These are phyloP conservation scores for Apamea epomidion DNA, from an alignment of 2,888 invertebrate species.

Conservation along the genomic window DNA sequence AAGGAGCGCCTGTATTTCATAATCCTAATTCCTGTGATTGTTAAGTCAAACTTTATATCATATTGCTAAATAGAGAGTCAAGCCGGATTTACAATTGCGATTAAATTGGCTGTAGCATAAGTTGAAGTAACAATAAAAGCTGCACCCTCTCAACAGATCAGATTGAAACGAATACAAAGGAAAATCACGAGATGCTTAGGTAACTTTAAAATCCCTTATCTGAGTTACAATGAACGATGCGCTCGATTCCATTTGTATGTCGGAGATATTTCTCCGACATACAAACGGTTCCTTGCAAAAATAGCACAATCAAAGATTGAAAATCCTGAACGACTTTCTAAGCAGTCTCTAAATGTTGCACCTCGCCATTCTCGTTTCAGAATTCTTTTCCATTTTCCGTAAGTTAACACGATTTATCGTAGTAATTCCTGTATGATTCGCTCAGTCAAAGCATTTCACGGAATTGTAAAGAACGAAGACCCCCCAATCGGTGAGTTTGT, in stretches of 20 bases:
- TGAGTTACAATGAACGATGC: not conserved
- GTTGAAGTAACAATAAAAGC: too few species aligned
- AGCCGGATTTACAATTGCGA: too few species aligned
- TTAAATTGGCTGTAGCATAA: too few species aligned
- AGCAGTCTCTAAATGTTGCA: not conserved
- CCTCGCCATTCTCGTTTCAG: not conserved
- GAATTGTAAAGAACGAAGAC: not conserved
- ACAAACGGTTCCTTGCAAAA: not conserved
- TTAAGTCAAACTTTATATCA: too few species aligned
- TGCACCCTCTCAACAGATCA: not conserved
- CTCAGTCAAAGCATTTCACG: not conserved
- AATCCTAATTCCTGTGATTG: too few species aligned
- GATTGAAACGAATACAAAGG: not conserved
- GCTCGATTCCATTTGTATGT: not conserved
- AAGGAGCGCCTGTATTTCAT: too few species aligned
- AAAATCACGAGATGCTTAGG: not conserved
- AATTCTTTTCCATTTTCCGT: not conserved
- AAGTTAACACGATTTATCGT: not conserved
- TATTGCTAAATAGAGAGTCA: too few species aligned
- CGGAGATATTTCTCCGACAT: not conserved
- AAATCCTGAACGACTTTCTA: not conserved
- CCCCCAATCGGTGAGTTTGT: not conserved
- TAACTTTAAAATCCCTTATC: not conserved
- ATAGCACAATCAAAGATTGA: not conserved
- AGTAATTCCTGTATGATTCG: not conserved